phyloP scores from a whole-genome alignment of 2,113 vertebrate genomes.

The Nothocercus nigrocapillus region DNA sequence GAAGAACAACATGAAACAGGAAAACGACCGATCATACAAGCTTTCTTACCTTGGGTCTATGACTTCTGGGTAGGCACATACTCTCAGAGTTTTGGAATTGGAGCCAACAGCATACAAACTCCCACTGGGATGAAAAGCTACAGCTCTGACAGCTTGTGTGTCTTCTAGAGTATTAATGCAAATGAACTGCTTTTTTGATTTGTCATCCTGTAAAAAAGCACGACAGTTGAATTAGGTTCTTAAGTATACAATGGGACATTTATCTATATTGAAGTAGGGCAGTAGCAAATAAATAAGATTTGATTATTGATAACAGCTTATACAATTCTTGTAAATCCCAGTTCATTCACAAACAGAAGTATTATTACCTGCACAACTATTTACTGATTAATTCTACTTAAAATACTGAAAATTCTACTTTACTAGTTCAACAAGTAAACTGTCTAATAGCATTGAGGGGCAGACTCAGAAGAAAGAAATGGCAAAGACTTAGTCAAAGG shows the following conservation, averaged over 20 bases:
- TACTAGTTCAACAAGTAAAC: neutral
- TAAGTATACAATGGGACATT: neutral
- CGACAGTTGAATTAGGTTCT: neutral
- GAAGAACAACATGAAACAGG: neutral
- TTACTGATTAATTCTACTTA: neutral
- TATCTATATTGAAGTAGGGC: neutral
- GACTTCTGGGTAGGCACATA: conserved; percentile 92
- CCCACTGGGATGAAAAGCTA: conserved; percentile 96
- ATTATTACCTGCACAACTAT: neutral
- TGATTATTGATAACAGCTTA: neutral
- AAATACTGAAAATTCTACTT: neutral
- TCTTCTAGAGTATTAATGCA: conserved; percentile 93
- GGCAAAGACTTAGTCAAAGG: neutral
- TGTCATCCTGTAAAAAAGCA: conserved; percentile 76
- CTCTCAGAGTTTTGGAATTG: conserved; percentile 96
- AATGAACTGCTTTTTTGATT: conserved; percentile 88
- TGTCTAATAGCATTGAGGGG: neutral
- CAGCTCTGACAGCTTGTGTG: conserved; percentile 94
- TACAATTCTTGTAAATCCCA: neutral
- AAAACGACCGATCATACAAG: fast-evolving
- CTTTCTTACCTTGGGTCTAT: conserved; percentile 82
- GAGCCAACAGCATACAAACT: conserved; percentile 95
- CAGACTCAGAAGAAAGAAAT: neutral
- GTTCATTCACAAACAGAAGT: neutral
- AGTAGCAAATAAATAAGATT: neutral